Base-by-base conservation (phyloP, 2,888 invertebrate genomes). In the Scelioninae gen. 1 region DNA sequence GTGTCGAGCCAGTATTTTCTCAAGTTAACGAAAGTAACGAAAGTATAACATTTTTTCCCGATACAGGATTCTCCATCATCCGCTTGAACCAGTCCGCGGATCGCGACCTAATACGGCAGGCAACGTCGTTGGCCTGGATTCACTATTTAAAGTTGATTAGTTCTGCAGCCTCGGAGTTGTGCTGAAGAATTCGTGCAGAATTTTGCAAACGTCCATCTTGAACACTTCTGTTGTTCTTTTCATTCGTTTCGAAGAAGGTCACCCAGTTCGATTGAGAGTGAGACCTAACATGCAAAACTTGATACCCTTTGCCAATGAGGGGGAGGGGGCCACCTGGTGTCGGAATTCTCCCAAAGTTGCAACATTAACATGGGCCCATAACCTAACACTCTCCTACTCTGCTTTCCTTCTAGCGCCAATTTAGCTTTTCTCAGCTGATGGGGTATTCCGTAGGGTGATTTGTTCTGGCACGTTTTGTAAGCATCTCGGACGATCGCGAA, bases 281-380 rank as follows among this genome's bases (percentile, higher is more conserved):
- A 87, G 85, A 88, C 86, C 84, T 85, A 62, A 63, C 86, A 88
- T 87, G 85, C 82, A 88, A 87, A 89, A 90, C 88, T 88, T 88
- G 89, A 89, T 89, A 88, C 87, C 85, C 87, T n/a, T n/a, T n/a
- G 86, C 86, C 85, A 71, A 85, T 65, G 76, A 62, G 55, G 84
- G 66, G 72, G 74, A 84, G 76, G 85, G 82, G 78, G 80, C 74
- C 84, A 85, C n/a, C n/a, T n/a, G n/a, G 85, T 88, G 87, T 86
- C 85, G 86, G 87, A 88, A 88, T 88, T 87, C 87, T 86, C 89
- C 85, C 89, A 89, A 90, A 89, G 84, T 89, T 84, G 86, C 84
- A 84, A 88, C 85, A 88, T 90, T 89, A 88, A 87, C 84, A 86
- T 87, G 84, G 75, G 76, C 23, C 23, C 23, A 23, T 23, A 23